Evolutionary conservation across 2,797 vertebrate genomes (phyloP), one percentile per base, ranked within the genome.

Genomic region (Enteromius argenteus): DNA sequence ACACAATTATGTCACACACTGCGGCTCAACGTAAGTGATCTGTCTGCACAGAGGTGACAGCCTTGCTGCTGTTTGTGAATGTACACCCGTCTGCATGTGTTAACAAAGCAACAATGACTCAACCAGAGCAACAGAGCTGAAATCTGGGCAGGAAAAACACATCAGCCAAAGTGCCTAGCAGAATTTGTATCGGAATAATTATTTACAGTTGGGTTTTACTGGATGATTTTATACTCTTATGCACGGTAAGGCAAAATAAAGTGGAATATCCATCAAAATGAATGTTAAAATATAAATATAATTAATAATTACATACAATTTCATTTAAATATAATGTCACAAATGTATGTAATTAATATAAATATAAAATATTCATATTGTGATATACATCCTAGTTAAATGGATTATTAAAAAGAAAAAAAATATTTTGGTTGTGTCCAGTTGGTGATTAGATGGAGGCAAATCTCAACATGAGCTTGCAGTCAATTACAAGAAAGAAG

Each of bases 61-160:
- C 67, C 39, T 32, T 44, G 42, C 58, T 44, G 51, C 49, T 58
- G 58, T 27, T 56, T 51, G 35, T 49, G 46, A 80, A 62, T 7
- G 53, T 53, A 60, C 58, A 78, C 58, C 14, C 3, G 32, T 69
- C 56, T 7, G 27, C 27, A 64, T 53, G 67, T 30, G 49, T 67
- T 73, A 68, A 62, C 73, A 42, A 39, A 44, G 80, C 64, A 44
- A 35, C 67, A 58, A 51, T 69, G 82, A 83, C 75, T 87, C 76
- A 80, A 71, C 27, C 49, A 74, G 37, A 64, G 84, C 62, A 83
- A 44, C 67, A 74, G 27, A 85, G 60, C 66, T 76, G 75, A 81
- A 56, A 72, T 76, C 76, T 71, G 30, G 35, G 21, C 37, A 71
- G 35, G 69, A 49, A 60, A 79, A 69, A 78, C 69, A 37, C 27